These are phyloP conservation scores for Vanessa tameamea DNA, from an alignment of 1,140 invertebrate genomes.

Conservation along the genomic window DNA sequence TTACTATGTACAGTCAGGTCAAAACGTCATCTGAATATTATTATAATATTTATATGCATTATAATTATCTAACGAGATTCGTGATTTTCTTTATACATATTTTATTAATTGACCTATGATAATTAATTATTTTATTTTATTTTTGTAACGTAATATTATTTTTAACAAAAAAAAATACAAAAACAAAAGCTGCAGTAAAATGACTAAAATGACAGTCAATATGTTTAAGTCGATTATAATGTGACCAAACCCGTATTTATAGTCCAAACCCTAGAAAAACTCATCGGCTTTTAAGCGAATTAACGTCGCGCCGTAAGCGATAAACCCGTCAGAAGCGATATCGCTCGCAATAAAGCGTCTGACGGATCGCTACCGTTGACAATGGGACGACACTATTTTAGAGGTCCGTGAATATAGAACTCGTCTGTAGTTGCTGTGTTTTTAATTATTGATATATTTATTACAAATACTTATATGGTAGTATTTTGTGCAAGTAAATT, in stretches of 20 bases:
- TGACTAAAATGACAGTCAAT: neutral
- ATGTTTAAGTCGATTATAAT: neutral
- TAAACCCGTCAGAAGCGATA: slow-evolving; percentile 53
- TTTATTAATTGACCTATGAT: too few species aligned
- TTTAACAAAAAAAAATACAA: too few species aligned
- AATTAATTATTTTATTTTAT: too few species aligned
- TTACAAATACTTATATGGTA: too few species aligned
- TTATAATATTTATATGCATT: too few species aligned
- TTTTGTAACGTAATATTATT: too few species aligned
- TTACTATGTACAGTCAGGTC: too few species aligned
- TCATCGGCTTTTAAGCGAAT: slow-evolving; percentile 37
- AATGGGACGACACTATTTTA: slow-evolving; percentile 41
- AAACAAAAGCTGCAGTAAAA: too few species aligned
- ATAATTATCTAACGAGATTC: too few species aligned
- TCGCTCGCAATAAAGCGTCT: slow-evolving; percentile 53
- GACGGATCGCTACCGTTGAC: slow-evolving; percentile 62
- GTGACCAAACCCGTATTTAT: slow-evolving; percentile 15
- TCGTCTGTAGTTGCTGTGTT: neutral
- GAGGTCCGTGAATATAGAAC: slow-evolving; percentile 24
- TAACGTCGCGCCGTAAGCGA: slow-evolving; percentile 53
- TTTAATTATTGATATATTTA: neutral
- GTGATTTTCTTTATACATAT: too few species aligned
- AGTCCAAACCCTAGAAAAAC: slow-evolving; percentile 39
- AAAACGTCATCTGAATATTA: too few species aligned
- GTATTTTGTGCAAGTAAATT: too few species aligned